A percentile compares a stretch with the other conserved stretches of the same genome.
Evolutionary conservation across 2,113 vertebrate genomes (phyloP).

Genomic region (Candoia aspera): DNA sequence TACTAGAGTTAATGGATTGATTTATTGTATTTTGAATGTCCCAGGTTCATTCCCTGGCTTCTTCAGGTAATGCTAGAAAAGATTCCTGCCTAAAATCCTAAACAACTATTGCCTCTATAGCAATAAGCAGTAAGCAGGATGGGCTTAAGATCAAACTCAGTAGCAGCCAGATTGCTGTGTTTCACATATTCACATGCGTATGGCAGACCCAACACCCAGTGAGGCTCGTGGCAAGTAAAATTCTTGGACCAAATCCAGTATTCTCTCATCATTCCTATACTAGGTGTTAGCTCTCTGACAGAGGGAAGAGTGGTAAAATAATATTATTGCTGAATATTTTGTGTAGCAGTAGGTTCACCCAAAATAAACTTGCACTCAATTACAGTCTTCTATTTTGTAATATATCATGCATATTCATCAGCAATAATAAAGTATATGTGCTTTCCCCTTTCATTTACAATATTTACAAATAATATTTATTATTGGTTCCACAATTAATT

Average conservation of each 20-base stretch:
- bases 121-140: neutral
- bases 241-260: neutral
- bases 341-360: slow-evolving; percentile 19
- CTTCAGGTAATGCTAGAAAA: neutral
- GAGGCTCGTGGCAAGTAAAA: neutral
- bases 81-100: neutral
- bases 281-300: neutral
- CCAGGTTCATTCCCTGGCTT: neutral
- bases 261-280: neutral
- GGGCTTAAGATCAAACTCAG: no score
- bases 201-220: neutral
- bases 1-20: neutral
- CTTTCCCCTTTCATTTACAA: slow-evolving; percentile 26
- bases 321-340: slow-evolving; percentile 11
- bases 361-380: slow-evolving; percentile 12
- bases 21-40: neutral
- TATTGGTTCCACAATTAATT: slow-evolving; percentile 25
- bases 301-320: neutral
- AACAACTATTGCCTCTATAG: neutral
- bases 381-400: slow-evolving; percentile 20
- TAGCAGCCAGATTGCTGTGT: neutral
- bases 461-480: neutral
- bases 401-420: slow-evolving; percentile 28
- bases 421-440: neutral
- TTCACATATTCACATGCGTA: neutral